phyloP scores from a whole-genome alignment of 1,140 invertebrate genomes.

The Drosophila persimilis region DNA sequence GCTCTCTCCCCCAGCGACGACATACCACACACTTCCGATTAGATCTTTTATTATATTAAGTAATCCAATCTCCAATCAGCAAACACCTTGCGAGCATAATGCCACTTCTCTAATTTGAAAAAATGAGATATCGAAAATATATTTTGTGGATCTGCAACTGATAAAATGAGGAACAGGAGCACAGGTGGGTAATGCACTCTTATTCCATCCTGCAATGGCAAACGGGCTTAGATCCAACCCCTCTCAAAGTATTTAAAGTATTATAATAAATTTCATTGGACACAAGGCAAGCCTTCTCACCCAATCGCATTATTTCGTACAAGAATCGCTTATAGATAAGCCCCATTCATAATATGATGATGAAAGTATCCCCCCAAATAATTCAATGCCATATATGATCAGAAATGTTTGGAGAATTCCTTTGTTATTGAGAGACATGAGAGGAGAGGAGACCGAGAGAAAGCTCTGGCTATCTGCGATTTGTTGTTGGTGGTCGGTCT shows the following conservation, averaged over 20 bases:
- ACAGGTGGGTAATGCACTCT: conserved; percentile 1
- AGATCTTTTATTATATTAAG: too few relatives aligned
- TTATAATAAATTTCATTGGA: conserved; percentile 10
- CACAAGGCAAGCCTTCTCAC: not conserved
- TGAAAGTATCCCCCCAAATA: too few relatives aligned
- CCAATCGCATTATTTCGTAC: not conserved
- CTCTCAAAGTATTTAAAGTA: not conserved
- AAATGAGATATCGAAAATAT: conserved; percentile 62
- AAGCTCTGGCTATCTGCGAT: not conserved
- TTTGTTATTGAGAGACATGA: conserved; percentile 5
- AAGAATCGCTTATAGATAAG: too few relatives aligned
- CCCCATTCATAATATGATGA: too few relatives aligned
- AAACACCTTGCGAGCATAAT: too few relatives aligned
- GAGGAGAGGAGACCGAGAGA: not conserved
- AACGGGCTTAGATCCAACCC: not conserved
- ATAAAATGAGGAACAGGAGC: conserved; percentile 59
- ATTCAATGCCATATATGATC: too few relatives aligned
- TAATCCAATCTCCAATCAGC: too few relatives aligned
- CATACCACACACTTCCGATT: too few relatives aligned
- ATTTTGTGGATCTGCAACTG: conserved; percentile 67
- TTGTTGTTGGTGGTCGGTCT: not conserved
- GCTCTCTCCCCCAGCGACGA: too few relatives aligned
- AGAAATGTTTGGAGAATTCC: not conserved
- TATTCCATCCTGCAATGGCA: not conserved
- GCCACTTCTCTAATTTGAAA: not conserved